Conservation (phyloP, 2,888 invertebrate genomes). For the Clanis bilineata region DNA sequence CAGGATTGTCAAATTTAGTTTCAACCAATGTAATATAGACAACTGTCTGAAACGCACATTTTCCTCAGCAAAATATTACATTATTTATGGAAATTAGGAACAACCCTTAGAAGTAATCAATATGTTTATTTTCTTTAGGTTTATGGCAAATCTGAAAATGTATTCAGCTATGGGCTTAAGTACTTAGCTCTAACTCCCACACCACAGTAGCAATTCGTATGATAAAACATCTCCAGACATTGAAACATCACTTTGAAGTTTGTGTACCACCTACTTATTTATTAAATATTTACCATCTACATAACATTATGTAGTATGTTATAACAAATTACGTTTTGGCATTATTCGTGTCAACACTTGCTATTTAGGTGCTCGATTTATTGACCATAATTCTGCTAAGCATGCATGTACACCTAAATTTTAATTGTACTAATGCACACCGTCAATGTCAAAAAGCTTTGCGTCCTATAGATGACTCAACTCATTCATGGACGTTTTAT, state of each 20-base stretch:
- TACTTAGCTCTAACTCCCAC: too few species aligned
- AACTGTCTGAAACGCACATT: too few species aligned
- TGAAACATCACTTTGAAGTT: conserved; percentile 7
- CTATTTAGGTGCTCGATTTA: conserved; percentile 40
- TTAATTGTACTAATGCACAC: conserved; percentile 52
- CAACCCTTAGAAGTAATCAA: too few species aligned
- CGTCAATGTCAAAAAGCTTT: conserved; percentile 43
- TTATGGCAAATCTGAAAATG: too few species aligned
- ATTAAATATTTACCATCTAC: conserved; percentile 35
- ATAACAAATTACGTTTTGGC: conserved; percentile 3
- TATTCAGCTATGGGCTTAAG: too few species aligned
- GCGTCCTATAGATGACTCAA: too few species aligned
- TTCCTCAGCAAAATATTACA: too few species aligned
- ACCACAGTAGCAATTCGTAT: neutral
- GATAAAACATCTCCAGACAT: neutral
- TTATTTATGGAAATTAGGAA: too few species aligned
- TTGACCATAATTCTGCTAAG: conserved; percentile 52
- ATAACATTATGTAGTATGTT: conserved; percentile 34
- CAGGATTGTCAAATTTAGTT: too few species aligned
- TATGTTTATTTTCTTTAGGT: too few species aligned
- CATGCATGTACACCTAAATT: conserved; percentile 45
- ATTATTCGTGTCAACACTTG: conserved; percentile 13
- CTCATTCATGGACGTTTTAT: too few species aligned
- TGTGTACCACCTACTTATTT: conserved; percentile 12
- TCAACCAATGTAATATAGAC: too few species aligned